Evolutionary conservation across 1,140 invertebrate species (phyloP).

Genomic region (Drosophila miranda): DNA sequence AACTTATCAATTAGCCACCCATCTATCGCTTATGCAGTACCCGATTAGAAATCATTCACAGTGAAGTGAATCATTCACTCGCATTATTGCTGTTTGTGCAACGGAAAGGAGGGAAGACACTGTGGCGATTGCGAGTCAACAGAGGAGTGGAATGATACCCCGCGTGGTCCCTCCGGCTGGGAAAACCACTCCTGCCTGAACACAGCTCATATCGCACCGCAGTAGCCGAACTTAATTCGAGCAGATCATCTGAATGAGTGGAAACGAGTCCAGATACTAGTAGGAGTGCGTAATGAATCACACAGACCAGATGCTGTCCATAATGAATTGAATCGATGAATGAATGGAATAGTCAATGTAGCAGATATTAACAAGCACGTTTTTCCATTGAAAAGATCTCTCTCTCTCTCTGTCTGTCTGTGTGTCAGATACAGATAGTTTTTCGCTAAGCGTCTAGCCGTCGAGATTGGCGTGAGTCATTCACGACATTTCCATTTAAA

Average conservation of each 20-base stretch:
- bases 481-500: conserved; percentile 58
- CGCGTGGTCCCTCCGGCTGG: conserved; percentile 6
- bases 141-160: neutral
- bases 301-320: conserved; percentile 47
- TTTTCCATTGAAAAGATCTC: conserved; percentile 62
- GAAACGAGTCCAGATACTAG: neutral
- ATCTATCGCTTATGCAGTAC: no score
- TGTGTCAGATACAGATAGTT: conserved; percentile 35
- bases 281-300: conserved; percentile 31
- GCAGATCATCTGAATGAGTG: conserved; percentile 16
- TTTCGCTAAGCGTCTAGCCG: conserved; percentile 19
- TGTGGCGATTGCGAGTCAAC: conserved; percentile 5
- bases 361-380: conserved; percentile 34
- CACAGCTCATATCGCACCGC: no score
- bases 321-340: conserved; percentile 15
- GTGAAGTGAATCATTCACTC: neutral
- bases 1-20: neutral
- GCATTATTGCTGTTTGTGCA: conserved; percentile 14
- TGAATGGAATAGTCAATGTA: conserved; percentile 51
- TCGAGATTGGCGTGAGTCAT: conserved; percentile 33
- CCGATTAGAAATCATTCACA: no score
- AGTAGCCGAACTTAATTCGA: neutral
- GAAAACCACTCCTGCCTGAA: conserved; percentile 1
- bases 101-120: neutral
- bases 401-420: neutral